Evolutionary conservation across 2,888 invertebrate genomes (phyloP).

Genomic region (Cheilosia vulpina): DNA sequence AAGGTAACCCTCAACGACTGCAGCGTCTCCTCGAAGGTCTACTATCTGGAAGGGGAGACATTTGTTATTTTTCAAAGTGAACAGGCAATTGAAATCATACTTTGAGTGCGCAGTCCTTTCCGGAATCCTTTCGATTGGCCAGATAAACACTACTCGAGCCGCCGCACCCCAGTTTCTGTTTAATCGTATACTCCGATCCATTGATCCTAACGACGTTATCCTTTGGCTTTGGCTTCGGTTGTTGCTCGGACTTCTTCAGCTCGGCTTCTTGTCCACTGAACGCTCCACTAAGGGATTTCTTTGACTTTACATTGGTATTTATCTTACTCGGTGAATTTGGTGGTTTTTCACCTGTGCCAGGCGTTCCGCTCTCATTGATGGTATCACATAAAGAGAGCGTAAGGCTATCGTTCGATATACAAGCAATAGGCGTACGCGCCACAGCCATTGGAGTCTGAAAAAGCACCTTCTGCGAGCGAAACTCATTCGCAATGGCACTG

Average conservation of each 20-base stretch:
- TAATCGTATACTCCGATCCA: slow-evolving; percentile 88
- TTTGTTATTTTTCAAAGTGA: background rate
- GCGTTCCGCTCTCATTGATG: slow-evolving; percentile 78
- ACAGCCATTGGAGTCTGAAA: slow-evolving; percentile 83
- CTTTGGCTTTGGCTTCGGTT: slow-evolving; percentile 65
- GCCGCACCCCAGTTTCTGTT: slow-evolving; percentile 92
- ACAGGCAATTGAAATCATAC: slow-evolving; percentile 58
- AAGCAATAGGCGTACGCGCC: slow-evolving; percentile 78
- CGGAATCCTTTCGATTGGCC: slow-evolving; percentile 79
- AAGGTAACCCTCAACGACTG: slow-evolving; percentile 90
- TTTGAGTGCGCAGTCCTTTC: slow-evolving; percentile 81
- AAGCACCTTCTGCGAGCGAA: slow-evolving; percentile 82
- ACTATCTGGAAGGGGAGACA: slow-evolving; percentile 87
- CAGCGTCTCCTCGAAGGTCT: slow-evolving; percentile 89
- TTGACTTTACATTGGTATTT: slow-evolving; percentile 75
- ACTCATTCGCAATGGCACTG: slow-evolving; percentile 79
- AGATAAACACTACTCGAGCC: slow-evolving; percentile 93
- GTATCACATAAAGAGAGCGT: slow-evolving; percentile 81
- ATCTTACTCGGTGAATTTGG: slow-evolving; percentile 25
- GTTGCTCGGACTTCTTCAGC: slow-evolving; percentile 9
- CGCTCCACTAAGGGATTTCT: slow-evolving; percentile 78
- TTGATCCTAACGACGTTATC: slow-evolving; percentile 87
- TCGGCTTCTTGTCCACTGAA: slow-evolving; percentile 73
- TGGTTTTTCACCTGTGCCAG: slow-evolving; percentile 77
- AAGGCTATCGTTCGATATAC: slow-evolving; percentile 79